Evolutionary conservation across 2,888 invertebrate species (phyloP).

Genomic region (Sialis lutaria): DNA sequence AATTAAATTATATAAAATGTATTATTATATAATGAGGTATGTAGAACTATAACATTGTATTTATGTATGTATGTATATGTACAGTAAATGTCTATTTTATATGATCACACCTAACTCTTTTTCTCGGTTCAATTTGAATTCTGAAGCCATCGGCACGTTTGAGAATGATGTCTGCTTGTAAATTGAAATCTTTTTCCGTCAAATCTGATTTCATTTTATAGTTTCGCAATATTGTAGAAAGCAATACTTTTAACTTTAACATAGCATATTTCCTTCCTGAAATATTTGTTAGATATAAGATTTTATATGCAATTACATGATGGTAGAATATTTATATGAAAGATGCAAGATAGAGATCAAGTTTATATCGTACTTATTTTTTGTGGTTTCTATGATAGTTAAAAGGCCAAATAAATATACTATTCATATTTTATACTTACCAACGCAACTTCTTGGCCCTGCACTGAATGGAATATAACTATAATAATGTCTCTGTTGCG

Average conservation of each 20-base stretch:
- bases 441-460: conserved; percentile 64
- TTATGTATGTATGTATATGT: too few relatives aligned
- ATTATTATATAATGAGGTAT: too few relatives aligned
- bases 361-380: conserved; percentile 6
- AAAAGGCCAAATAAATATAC: too few relatives aligned
- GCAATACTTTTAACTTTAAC: conserved; percentile 45
- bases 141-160: conserved; percentile 48
- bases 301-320: too few relatives aligned
- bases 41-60: too few relatives aligned
- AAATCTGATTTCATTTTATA: conserved; percentile 37
- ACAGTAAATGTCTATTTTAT: neutral
- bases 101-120: neutral
- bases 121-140: conserved; percentile 4
- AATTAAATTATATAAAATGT: too few relatives aligned
- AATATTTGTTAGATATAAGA: conserved; percentile 2
- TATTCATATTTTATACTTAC: conserved; percentile 25
- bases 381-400: neutral
- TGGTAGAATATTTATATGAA: neutral
- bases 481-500: conserved; percentile 62
- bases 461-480: conserved; percentile 70
- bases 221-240: conserved; percentile 44
- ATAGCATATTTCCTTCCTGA: conserved; percentile 49
- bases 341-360: neutral
- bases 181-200: conserved; percentile 38
- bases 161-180: conserved; percentile 45